Evolutionary conservation across 2,888 invertebrate species (phyloP), one percentile per base, ranked within the genome.

Genomic region (Phalangium opilio): DNA sequence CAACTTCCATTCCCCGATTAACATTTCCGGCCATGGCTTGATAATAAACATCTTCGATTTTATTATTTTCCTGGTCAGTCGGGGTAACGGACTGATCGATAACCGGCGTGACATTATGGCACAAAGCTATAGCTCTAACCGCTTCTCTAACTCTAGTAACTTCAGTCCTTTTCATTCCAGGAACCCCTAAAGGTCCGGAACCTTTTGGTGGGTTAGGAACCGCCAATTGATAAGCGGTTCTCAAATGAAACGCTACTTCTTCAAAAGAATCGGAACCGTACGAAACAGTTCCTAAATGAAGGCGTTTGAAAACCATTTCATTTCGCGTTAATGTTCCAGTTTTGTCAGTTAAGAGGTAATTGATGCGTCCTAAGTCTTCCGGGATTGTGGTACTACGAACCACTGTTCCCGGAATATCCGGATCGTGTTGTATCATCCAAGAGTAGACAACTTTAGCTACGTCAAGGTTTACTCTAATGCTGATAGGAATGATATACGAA

Each of bases 361-460:
- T 86, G 57, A 98, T 86, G 49, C 98, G 73, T 1, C 98, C 98
- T 47, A 98, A 69, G 69, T 99, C 98, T 69, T 98, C 98, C 0
- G 98, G 93, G 57, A 98, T 98, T 3, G 96, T 99, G 2, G 95
- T 96, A 46, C 91, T 91, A 7, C 98, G 75, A 51, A 95, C 95
- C 10, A 93, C 89, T 0, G 95, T 93, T 19, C 89, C 93, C 52
- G 81, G 79, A 57, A 99, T 93, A 58, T 83, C 78, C 46, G 83
- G 79, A 70, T 99, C 98, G 48, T 83, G 75, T 61, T 91, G 89
- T 60, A 98, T 95, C 57, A 85, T 81, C 83, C 89, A 96, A 0
- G 96, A 89, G 67, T 96, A 99, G 64, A 84, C 91, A 0, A 85
- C 83, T 70, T 99, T 98, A 1, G 95, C 96, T 86, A 99, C 89